These are phyloP conservation scores for Saguinus imperator DNA, from an alignment of 2,113 vertebrate genomes.

Conservation along the genomic window DNA sequence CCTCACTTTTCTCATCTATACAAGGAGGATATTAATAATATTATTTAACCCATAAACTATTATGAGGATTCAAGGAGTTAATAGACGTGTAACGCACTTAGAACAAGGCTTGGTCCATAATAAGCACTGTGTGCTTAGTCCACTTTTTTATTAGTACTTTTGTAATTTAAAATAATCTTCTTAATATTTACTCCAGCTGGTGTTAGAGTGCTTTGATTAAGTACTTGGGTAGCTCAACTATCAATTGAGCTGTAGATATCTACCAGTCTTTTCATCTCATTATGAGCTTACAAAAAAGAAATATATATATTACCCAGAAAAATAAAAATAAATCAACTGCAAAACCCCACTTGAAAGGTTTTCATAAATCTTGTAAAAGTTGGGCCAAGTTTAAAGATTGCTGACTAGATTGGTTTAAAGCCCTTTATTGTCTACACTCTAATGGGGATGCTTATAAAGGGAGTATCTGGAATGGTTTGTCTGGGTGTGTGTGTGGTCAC, in stretches of 20 bases:
- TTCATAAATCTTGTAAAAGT: constrained; percentile 57
- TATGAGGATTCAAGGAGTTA: neutral
- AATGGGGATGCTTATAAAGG: neutral
- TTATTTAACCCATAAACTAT: neutral
- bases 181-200: constrained; percentile 78
- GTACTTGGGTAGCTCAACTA: constrained; percentile 68
- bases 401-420: constrained; percentile 40
- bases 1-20: neutral
- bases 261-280: constrained; percentile 60
- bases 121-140: neutral
- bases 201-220: constrained; percentile 75
- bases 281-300: neutral
- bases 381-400: constrained; percentile 3
- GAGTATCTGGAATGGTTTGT: neutral
- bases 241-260: constrained; percentile 72
- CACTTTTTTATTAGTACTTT: neutral
- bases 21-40: neutral
- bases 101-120: neutral
- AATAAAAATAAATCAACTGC: constrained; percentile 72
- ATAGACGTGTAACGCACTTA: neutral
- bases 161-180: constrained; percentile 78
- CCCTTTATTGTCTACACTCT: neutral
- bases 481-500: neutral
- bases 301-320: constrained; percentile 1
- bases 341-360: constrained; percentile 59